These are phyloP conservation scores for Drosophila niveifrons DNA, from an alignment of 2,888 invertebrate genomes.

Conservation along the genomic window DNA sequence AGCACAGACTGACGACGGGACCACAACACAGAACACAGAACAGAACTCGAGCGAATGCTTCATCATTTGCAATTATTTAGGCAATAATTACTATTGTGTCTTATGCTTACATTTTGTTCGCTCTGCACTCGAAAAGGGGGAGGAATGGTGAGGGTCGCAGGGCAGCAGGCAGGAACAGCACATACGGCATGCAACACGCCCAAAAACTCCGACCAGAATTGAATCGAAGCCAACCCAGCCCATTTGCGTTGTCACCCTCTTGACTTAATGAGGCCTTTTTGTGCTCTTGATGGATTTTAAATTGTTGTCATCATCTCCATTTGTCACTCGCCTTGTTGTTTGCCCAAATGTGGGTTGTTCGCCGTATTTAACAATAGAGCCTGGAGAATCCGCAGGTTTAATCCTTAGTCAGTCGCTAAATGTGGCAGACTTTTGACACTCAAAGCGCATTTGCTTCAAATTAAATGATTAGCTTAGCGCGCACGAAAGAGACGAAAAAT, in stretches of 20 bases:
- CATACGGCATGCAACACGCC: slow-evolving; percentile 56
- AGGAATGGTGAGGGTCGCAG: neutral
- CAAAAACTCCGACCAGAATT: slow-evolving; percentile 10
- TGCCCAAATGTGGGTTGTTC: slow-evolving; percentile 18
- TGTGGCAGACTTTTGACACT: slow-evolving; percentile 64
- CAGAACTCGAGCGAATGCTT: slow-evolving; percentile 37
- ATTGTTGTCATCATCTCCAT: slow-evolving; percentile 82
- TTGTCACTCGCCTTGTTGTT: slow-evolving; percentile 37
- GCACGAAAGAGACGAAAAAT: neutral
- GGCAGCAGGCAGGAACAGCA: slow-evolving; percentile 16
- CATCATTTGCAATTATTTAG: slow-evolving; percentile 84
- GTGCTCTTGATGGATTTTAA: slow-evolving; percentile 83
- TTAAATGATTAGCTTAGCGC: slow-evolving; percentile 46
- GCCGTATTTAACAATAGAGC: slow-evolving; percentile 35
- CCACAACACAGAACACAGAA: slow-evolving; percentile 31
- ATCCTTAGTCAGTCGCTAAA: slow-evolving; percentile 34
- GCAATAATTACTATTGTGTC: slow-evolving; percentile 84
- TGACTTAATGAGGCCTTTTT: slow-evolving; percentile 83
- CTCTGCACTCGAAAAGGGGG: neutral
- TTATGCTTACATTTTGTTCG: slow-evolving; percentile 77
- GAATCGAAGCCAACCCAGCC: slow-evolving; percentile 26
- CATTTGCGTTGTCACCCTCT: slow-evolving; percentile 73
- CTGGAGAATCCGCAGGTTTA: neutral
- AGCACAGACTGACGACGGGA: neutral
- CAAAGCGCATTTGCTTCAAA: slow-evolving; percentile 56